These are phyloP conservation scores for Polyommatus iphigenia DNA, from an alignment of 2,888 invertebrate species.

Conservation along the genomic window DNA sequence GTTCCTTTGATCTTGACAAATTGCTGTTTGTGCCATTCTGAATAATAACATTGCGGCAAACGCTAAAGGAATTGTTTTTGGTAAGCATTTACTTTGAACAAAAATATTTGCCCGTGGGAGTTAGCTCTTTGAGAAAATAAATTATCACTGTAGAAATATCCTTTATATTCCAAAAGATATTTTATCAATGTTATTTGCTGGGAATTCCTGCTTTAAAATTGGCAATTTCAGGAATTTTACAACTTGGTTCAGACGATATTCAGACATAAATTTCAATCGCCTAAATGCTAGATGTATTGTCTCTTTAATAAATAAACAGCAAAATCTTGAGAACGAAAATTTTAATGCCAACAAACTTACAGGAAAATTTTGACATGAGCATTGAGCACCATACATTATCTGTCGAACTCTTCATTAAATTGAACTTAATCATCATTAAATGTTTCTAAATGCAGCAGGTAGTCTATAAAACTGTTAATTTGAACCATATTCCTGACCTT, in stretches of 20 bases:
- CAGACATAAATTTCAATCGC: no score
- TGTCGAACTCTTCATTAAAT: no score
- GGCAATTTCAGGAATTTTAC: neutral
- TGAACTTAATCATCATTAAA: no score
- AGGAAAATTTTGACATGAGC: no score
- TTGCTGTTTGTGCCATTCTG: slow-evolving; percentile 2
- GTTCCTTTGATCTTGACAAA: slow-evolving; percentile 16
- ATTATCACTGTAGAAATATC: neutral
- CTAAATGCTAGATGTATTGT: no score
- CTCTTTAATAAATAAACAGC: no score
- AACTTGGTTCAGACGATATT: neutral
- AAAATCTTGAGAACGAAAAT: no score
- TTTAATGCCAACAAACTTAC: no score
- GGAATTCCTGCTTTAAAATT: neutral
- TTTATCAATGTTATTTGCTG: neutral
- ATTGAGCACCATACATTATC: no score
- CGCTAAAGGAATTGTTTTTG: neutral
- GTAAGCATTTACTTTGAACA: neutral
- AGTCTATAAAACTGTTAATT: neutral
- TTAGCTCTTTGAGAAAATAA: neutral
- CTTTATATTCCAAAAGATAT: neutral
- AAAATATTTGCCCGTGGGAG: neutral
- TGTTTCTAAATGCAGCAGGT: neutral
- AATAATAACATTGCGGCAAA: neutral
- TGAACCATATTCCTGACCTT: slow-evolving; percentile 9